These are phyloP conservation scores for Rhamphomyia laevipes DNA, from an alignment of 2,888 invertebrate genomes.

Conservation along the genomic window DNA sequence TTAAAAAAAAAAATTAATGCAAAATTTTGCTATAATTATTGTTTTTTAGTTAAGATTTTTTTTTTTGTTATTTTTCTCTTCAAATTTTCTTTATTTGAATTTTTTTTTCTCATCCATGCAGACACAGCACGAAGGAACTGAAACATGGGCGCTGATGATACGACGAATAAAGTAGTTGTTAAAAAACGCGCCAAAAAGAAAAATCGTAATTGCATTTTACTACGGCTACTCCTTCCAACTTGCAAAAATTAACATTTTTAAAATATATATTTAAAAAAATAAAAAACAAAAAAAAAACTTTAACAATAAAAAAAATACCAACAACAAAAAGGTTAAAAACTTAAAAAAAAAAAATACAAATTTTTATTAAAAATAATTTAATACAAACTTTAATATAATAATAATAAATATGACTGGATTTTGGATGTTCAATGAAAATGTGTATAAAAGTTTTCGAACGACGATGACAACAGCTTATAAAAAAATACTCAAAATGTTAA, in stretches of 20 bases:
- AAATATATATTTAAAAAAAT: not conserved
- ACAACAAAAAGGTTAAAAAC: not conserved
- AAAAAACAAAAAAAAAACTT: not conserved
- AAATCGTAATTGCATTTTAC: constrained; percentile 15
- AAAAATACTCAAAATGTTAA: too few relatives aligned
- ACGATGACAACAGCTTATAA: too few relatives aligned
- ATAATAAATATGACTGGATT: too few relatives aligned
- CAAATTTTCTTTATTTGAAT: too few relatives aligned
- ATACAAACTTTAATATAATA: not conserved
- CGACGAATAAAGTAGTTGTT: not conserved
- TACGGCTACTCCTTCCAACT: constrained; percentile 14
- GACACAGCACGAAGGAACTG: constrained; percentile 16
- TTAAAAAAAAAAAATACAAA: not conserved
- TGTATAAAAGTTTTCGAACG: too few relatives aligned
- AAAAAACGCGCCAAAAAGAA: constrained; percentile 15
- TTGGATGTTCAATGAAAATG: too few relatives aligned
- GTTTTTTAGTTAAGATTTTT: too few relatives aligned
- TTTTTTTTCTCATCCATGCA: constrained; percentile 14
- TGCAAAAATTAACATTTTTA: constrained; percentile 12
- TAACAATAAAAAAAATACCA: not conserved
- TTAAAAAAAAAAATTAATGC: too few relatives aligned
- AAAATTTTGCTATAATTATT: too few relatives aligned
- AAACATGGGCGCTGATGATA: constrained; percentile 14
- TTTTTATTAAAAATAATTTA: not conserved
- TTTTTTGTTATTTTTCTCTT: too few relatives aligned